Evolutionary conservation across 2,113 vertebrate genomes (phyloP).

Genomic region (Catharus bicknelli): DNA sequence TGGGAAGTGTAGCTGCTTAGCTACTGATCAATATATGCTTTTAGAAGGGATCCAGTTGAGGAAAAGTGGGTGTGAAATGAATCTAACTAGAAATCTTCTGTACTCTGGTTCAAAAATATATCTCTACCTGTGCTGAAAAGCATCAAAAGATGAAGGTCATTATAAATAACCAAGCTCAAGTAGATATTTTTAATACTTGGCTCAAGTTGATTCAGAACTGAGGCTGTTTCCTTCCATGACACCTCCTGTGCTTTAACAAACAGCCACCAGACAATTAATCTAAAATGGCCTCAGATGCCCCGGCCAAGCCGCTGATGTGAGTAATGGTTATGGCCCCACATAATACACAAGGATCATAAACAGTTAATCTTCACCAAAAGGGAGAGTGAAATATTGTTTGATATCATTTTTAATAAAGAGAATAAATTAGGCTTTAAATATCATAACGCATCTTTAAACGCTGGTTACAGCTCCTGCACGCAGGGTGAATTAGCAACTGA

Average conservation of each 20-base stretch:
- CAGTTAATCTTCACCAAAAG: conserved; percentile 62
- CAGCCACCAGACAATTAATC: not conserved
- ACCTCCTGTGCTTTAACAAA: not conserved
- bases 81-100: not conserved
- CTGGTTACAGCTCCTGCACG: conserved; percentile 1
- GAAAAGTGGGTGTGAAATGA: not conserved
- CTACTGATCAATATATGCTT: not conserved
- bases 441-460: conserved; percentile 41
- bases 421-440: conserved; percentile 63
- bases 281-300: not conserved
- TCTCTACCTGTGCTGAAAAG: not conserved
- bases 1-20: not conserved
- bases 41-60: not conserved
- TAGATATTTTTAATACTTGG: not conserved
- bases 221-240: not conserved
- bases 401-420: conserved; percentile 67
- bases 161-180: not conserved
- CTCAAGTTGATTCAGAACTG: not conserved
- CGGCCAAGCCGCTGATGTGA: not conserved
- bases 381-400: conserved; percentile 59
- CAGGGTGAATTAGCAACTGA: conserved; percentile 37
- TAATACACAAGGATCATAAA: conserved; percentile 35
- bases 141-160: not conserved
- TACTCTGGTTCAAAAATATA: not conserved
- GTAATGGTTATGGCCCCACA: not conserved